Evolutionary conservation across 1,140 invertebrate genomes (phyloP).

Genomic region (Vanessa tameamea): DNA sequence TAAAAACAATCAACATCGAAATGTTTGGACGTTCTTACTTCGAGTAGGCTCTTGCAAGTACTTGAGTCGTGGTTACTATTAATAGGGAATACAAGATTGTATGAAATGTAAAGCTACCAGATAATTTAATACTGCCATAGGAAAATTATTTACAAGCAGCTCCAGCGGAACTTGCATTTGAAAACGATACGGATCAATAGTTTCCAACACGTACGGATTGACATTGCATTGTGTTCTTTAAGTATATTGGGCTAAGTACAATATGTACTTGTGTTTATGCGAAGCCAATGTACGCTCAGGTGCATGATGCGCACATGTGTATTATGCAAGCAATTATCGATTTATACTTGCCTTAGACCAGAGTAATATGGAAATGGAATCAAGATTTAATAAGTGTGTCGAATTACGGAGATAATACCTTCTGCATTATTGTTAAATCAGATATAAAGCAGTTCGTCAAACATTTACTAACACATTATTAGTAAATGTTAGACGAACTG

Average conservation of each 20-base stretch:
- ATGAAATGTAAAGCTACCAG: too few relatives aligned
- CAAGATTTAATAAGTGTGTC: background rate
- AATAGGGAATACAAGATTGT: too few relatives aligned
- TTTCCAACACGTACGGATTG: conserved; percentile 7
- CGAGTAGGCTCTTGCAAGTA: too few relatives aligned
- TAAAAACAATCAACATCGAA: too few relatives aligned
- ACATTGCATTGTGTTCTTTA: conserved; percentile 1
- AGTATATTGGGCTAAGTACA: background rate
- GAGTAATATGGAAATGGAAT: background rate
- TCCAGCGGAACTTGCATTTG: conserved; percentile 16
- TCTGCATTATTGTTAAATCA: background rate
- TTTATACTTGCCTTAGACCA: conserved; percentile 6
- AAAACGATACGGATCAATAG: conserved; percentile 14
- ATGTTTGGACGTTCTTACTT: too few relatives aligned
- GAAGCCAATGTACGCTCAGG: background rate
- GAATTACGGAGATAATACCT: too few relatives aligned
- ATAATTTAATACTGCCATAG: background rate
- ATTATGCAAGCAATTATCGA: conserved; percentile 36
- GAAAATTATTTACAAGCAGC: conserved; percentile 3
- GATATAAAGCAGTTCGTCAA: background rate
- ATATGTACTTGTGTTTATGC: background rate
- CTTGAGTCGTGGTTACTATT: too few relatives aligned
- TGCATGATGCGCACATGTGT: conserved; percentile 30
- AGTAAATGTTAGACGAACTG: too few relatives aligned
- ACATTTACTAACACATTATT: too few relatives aligned